Evolutionary conservation across 2,797 vertebrate species (phyloP).

Genomic region (Alca torda): DNA sequence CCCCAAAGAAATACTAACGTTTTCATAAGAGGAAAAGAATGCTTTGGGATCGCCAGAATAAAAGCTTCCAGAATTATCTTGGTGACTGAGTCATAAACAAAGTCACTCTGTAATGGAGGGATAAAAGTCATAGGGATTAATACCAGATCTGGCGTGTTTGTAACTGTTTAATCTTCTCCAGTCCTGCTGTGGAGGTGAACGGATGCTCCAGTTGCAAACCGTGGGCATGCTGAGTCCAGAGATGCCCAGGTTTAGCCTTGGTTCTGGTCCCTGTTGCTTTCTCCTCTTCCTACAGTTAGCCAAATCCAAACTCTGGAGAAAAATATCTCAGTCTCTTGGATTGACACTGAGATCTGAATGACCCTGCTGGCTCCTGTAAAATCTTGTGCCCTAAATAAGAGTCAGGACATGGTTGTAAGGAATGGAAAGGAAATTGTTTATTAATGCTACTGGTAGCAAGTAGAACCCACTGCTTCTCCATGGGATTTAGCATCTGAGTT

Average conservation of each 20-base stretch:
- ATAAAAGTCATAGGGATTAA: not conserved
- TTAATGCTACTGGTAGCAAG: not conserved
- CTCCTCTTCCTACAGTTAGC: not conserved
- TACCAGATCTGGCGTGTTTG: not conserved
- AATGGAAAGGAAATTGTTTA: not conserved
- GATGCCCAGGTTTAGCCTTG: not conserved
- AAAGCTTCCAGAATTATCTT: constrained; percentile 20
- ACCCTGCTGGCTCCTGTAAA: not conserved
- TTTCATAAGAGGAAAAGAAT: constrained; percentile 7
- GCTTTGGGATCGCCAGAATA: not conserved
- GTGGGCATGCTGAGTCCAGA: not conserved
- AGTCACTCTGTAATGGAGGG: not conserved
- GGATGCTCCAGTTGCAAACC: not conserved
- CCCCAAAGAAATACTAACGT: not conserved
- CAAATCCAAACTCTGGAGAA: not conserved
- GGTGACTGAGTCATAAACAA: not conserved
- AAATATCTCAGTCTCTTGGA: not conserved
- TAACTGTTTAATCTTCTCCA: not conserved
- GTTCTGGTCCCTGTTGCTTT: not conserved
- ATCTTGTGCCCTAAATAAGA: not conserved
- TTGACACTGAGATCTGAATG: not conserved
- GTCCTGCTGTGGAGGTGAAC: not conserved
- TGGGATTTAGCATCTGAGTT: not conserved
- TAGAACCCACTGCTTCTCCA: not conserved
- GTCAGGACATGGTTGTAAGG: not conserved